Evolutionary conservation across 2,888 invertebrate species (phyloP).

Genomic region (Disparrhopalites patrizii): DNA sequence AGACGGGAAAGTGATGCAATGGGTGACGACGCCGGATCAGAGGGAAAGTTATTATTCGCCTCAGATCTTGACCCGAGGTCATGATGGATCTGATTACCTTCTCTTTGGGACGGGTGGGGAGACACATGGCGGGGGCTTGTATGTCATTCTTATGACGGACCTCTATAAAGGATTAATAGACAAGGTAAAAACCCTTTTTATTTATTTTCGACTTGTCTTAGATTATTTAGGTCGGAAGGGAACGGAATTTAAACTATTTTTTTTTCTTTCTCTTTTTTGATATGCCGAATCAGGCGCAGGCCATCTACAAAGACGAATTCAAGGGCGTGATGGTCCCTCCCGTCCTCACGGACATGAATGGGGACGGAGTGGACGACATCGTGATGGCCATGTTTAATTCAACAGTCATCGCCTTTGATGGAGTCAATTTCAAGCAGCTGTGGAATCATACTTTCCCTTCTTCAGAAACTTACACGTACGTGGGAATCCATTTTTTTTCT

Average conservation of each 20-base stretch:
- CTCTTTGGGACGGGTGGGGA: conserved; percentile 72
- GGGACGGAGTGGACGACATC: conserved; percentile 67
- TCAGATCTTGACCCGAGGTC: conserved; percentile 60
- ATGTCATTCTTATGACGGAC: conserved; percentile 59
- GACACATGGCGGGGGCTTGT: conserved; percentile 67
- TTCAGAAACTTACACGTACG: conserved; percentile 63
- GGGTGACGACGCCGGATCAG: conserved; percentile 60
- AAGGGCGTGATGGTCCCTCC: conserved; percentile 64
- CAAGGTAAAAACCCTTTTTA: too few relatives aligned
- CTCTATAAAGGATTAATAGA: conserved; percentile 52
- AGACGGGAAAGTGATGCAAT: conserved; percentile 62
- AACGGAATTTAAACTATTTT: too few relatives aligned
- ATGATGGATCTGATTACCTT: conserved; percentile 61
- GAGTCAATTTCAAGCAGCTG: conserved; percentile 61
- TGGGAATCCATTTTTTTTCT: not conserved
- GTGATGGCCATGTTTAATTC: conserved; percentile 67
- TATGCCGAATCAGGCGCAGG: conserved; percentile 55
- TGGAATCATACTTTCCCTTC: conserved; percentile 67
- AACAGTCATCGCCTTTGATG: conserved; percentile 68
- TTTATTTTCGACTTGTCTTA: too few relatives aligned
- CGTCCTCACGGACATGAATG: conserved; percentile 66
- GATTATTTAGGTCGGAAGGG: too few relatives aligned
- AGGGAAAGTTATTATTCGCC: conserved; percentile 68
- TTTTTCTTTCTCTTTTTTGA: conserved; percentile 40
- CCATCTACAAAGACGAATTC: conserved; percentile 58